These are phyloP conservation scores for Blastomussa wellsi DNA, from an alignment of 92 coral and sea anemone genomes.

Conservation along the genomic window DNA sequence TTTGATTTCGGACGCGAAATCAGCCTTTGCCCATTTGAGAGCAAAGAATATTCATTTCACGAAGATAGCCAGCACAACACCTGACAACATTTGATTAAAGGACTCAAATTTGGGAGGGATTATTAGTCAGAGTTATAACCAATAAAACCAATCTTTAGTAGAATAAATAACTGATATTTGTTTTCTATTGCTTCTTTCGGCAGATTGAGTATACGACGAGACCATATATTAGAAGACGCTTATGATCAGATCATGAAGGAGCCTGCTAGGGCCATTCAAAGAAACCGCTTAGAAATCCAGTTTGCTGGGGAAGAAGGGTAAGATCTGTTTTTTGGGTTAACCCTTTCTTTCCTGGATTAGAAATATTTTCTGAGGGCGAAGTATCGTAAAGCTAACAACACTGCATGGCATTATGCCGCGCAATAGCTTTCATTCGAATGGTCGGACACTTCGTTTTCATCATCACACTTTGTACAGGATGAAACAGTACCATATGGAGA, in stretches of 20 bases:
- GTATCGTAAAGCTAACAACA: not conserved
- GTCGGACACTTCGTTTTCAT: not conserved
- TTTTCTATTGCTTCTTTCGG: not conserved
- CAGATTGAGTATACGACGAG: conserved; percentile 90
- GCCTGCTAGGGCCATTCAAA: conserved; percentile 83
- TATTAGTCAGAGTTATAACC: not conserved
- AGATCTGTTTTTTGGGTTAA: not conserved
- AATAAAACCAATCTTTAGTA: not conserved
- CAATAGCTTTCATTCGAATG: not conserved
- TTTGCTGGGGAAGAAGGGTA: conserved; percentile 99
- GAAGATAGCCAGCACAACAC: no score
- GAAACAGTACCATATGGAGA: no score
- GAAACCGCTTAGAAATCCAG: conserved; percentile 89
- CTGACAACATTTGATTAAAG: no score
- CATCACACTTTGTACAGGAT: not conserved
- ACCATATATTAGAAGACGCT: conserved; percentile 94
- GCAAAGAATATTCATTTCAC: not conserved
- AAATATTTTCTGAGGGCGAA: not conserved
- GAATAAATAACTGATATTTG: not conserved
- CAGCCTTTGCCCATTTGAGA: not conserved
- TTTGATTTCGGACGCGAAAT: not conserved
- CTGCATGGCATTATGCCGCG: not conserved
- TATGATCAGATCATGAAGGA: conserved; percentile 98
- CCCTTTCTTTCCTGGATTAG: not conserved
- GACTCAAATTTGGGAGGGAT: no score